phyloP scores from a whole-genome alignment of 1,140 invertebrate genomes.

The Calosoma granatense region DNA sequence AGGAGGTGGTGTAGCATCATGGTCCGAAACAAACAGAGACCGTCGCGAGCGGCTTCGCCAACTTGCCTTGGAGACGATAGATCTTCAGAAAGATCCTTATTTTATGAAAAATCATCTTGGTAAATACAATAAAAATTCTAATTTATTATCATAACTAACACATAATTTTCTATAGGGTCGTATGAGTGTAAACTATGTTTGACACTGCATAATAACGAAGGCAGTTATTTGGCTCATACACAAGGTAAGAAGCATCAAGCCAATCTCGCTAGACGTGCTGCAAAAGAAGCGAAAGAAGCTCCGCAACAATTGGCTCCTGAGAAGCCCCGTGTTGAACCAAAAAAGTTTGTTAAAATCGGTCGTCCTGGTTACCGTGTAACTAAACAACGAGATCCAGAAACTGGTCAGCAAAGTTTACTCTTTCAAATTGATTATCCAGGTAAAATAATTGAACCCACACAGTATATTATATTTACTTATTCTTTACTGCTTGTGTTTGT shows the following conservation, averaged over 20 bases:
- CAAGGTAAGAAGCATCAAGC: slow-evolving; percentile 99
- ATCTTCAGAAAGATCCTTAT: slow-evolving; percentile 97
- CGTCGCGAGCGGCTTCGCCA: slow-evolving; percentile 90
- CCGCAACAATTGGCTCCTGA: slow-evolving; percentile 84
- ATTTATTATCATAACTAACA: slow-evolving; percentile 14
- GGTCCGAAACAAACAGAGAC: slow-evolving; percentile 96
- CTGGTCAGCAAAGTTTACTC: slow-evolving; percentile 90
- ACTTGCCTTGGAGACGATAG: slow-evolving; percentile 96
- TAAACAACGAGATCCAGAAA: slow-evolving; percentile 93
- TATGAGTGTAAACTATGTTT: slow-evolving; percentile 99
- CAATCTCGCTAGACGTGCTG: slow-evolving; percentile 93
- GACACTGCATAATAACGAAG: slow-evolving; percentile 98
- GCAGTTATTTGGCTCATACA: slow-evolving; percentile 97
- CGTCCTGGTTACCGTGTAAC: slow-evolving; percentile 98
- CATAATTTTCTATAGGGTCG: slow-evolving; percentile 53
- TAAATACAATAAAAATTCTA: slow-evolving; percentile 23
- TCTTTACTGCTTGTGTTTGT: slow-evolving; percentile 26
- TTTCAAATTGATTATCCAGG: slow-evolving; percentile 96
- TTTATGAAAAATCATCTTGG: slow-evolving; percentile 99
- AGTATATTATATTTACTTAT: slow-evolving; percentile 10
- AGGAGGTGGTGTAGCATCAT: slow-evolving; percentile 95
- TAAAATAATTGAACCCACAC: slow-evolving; percentile 28
- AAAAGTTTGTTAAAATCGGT: slow-evolving; percentile 99
- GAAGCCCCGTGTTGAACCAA: slow-evolving; percentile 91
- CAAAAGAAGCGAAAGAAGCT: slow-evolving; percentile 96